These are phyloP conservation scores for Daubentonia madagascariensis DNA, from an alignment of 2,113 vertebrate species.

Conservation along the genomic window DNA sequence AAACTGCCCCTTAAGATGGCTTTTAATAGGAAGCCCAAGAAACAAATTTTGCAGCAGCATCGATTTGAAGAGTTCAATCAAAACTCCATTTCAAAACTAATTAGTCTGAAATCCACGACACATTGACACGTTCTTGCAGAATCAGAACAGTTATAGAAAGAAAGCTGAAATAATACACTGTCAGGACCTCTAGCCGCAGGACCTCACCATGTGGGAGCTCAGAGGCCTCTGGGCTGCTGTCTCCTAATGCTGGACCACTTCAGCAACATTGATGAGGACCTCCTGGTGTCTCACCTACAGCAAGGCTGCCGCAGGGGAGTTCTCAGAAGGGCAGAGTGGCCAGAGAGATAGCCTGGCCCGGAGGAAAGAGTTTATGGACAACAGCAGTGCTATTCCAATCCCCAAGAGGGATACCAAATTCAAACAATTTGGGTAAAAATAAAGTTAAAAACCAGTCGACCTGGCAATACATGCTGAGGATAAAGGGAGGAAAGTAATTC, in stretches of 20 bases:
- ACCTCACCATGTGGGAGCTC: conserved; percentile 65
- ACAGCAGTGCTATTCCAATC: not conserved
- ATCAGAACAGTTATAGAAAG: conserved; percentile 85
- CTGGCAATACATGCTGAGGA: conserved; percentile 24
- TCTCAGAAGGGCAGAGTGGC: not conserved
- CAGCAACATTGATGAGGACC: not conserved
- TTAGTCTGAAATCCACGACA: conserved; percentile 98
- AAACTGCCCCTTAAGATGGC: conserved; percentile 93
- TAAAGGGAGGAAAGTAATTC: not conserved
- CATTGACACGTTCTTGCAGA: conserved; percentile 91
- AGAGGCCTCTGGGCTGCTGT: not conserved
- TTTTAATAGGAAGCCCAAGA: conserved; percentile 95
- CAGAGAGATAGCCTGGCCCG: not conserved
- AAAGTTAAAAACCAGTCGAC: not conserved
- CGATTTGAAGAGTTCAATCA: conserved; percentile 99
- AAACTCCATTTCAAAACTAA: conserved; percentile 99
- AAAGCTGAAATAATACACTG: conserved; percentile 85
- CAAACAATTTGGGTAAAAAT: not conserved
- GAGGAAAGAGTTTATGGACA: not conserved
- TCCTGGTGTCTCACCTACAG: conserved; percentile 12
- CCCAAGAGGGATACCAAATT: conserved; percentile 4
- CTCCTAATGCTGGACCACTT: conserved; percentile 54
- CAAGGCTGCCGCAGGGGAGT: not conserved
- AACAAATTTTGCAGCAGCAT: conserved; percentile 98
- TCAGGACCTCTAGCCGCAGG: conserved; percentile 81